phyloP scores from a whole-genome alignment of 2,113 vertebrate genomes.

The Anser cygnoides region DNA sequence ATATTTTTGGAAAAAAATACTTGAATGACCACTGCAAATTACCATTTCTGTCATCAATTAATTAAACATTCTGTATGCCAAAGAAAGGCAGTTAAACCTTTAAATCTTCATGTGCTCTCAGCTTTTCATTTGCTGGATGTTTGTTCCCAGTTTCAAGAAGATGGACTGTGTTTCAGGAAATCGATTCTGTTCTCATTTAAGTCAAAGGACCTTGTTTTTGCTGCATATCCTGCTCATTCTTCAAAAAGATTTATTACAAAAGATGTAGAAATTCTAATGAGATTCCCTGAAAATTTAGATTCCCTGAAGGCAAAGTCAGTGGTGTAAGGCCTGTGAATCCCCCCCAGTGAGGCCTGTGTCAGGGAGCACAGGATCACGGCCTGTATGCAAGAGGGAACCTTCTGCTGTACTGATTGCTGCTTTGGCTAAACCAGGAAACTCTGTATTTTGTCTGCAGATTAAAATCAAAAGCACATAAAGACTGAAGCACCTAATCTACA shows the following conservation, averaged over 20 bases:
- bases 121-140: not conserved
- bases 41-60: not conserved
- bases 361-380: not conserved
- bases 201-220: not conserved
- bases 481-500: not conserved
- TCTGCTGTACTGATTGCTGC: not conserved
- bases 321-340: not conserved
- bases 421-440: not conserved
- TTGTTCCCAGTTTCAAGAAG: slow-evolving; percentile 8
- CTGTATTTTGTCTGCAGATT: not conserved
- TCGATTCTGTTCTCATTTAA: slow-evolving; percentile 12
- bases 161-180: slow-evolving; percentile 11
- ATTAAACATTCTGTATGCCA: not conserved
- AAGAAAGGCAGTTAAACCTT: not conserved
- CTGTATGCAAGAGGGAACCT: not conserved
- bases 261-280: not conserved
- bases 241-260: slow-evolving; percentile 25
- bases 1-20: not conserved
- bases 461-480: not conserved
- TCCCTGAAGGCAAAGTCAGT: not conserved
- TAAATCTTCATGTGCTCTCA: not conserved
- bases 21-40: not conserved
- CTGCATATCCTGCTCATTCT: not conserved
- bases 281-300: not conserved
- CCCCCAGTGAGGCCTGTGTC: not conserved